These are phyloP conservation scores for Hycleus cichorii DNA, from an alignment of 1,140 invertebrate genomes.

Conservation along the genomic window DNA sequence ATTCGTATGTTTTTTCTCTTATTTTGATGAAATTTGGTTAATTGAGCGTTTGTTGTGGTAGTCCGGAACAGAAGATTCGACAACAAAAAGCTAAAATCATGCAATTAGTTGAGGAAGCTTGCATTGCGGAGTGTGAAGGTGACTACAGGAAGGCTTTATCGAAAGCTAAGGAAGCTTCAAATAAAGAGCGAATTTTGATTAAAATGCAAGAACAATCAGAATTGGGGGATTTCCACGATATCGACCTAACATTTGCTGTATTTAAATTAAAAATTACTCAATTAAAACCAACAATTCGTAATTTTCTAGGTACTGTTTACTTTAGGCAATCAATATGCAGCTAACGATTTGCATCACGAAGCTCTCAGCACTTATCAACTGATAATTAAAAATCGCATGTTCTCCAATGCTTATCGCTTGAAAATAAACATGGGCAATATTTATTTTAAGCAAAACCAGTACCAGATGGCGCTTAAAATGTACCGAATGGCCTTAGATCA, in stretches of 20 bases:
- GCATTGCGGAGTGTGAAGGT: slow-evolving; percentile 48
- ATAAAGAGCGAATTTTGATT: slow-evolving; percentile 84
- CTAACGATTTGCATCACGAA: slow-evolving; percentile 92
- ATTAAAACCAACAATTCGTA: background rate
- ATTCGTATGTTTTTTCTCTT: slow-evolving; percentile 50
- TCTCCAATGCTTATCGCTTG: slow-evolving; percentile 80
- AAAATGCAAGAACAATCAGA: slow-evolving; percentile 84
- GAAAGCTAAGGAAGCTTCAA: slow-evolving; percentile 92
- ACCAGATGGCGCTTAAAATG: slow-evolving; percentile 93
- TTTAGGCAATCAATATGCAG: slow-evolving; percentile 85
- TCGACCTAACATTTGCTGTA: slow-evolving; percentile 91
- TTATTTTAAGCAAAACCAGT: slow-evolving; percentile 90
- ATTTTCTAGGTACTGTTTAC: slow-evolving; percentile 79
- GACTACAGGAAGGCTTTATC: slow-evolving; percentile 59
- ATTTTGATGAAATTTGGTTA: background rate
- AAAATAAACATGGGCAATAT: slow-evolving; percentile 99
- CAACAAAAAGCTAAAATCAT: slow-evolving; percentile 74
- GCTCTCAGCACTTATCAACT: slow-evolving; percentile 92
- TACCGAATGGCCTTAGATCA: slow-evolving; percentile 40
- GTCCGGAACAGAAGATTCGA: slow-evolving; percentile 79
- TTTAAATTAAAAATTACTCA: slow-evolving; percentile 15
- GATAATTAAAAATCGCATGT: slow-evolving; percentile 78
- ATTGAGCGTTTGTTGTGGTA: slow-evolving; percentile 37
- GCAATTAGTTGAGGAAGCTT: slow-evolving; percentile 77
- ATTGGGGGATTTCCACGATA: slow-evolving; percentile 79